Conservation (phyloP, 2,113 vertebrate genomes). For the Leucosticte australis region DNA sequence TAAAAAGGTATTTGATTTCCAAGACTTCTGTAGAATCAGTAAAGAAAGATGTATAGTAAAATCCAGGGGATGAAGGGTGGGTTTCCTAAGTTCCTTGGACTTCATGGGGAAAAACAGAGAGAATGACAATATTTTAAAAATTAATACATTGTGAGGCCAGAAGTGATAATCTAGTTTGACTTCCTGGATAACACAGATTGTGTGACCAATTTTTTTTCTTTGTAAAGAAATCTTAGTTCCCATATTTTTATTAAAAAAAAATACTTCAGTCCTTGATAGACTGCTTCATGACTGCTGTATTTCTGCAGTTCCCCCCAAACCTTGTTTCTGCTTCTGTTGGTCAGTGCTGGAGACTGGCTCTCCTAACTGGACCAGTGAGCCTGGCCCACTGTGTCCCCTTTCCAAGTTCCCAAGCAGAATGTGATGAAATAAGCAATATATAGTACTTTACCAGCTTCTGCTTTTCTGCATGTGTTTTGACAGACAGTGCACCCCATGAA, state of each 20-base stretch:
- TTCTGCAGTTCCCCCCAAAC: neutral
- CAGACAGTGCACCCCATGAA: fast-evolving
- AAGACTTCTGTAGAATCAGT: neutral
- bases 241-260: neutral
- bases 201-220: fast-evolving
- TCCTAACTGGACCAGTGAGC: neutral
- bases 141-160: neutral
- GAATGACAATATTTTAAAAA: neutral
- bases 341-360: neutral
- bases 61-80: neutral
- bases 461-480: neutral
- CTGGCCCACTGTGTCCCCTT: neutral
- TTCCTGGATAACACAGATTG: neutral
- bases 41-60: neutral
- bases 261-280: neutral
- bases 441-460: neutral
- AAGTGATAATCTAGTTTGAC: neutral
- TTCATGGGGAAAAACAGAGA: neutral
- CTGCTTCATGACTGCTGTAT: neutral
- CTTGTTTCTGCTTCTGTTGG: neutral
- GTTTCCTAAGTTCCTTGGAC: neutral
- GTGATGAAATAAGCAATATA: neutral
- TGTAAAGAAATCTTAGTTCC: neutral
- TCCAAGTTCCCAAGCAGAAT: neutral
- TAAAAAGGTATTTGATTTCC: constrained; percentile 17